Evolutionary conservation across 2,113 vertebrate species (phyloP).

Genomic region (Leucopsar rothschildi): DNA sequence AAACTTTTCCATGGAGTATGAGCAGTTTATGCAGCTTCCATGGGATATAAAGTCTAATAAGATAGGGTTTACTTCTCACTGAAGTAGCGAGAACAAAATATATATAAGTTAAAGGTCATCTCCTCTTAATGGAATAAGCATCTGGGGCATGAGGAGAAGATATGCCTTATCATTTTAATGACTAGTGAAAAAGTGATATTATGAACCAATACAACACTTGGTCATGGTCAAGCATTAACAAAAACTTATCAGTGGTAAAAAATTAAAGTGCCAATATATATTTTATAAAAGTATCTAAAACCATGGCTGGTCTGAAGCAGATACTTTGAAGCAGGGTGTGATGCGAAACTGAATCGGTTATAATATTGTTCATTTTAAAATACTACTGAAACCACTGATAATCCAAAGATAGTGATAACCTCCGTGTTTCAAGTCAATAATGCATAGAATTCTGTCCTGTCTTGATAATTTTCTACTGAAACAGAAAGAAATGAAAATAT

Average conservation of each 20-base stretch:
- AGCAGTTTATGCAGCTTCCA: background rate
- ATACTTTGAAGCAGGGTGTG: background rate
- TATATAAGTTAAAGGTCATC: background rate
- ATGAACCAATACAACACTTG: background rate
- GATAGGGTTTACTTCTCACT: background rate
- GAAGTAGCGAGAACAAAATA: background rate
- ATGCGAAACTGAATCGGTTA: background rate
- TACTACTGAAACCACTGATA: background rate
- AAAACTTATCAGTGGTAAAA: background rate
- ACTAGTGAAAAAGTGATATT: background rate
- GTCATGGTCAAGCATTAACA: background rate
- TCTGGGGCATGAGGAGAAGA: background rate
- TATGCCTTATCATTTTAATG: background rate
- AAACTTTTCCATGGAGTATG: background rate
- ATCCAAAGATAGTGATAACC: rapidly evolving
- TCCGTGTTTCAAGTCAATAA: background rate
- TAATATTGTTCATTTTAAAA: background rate
- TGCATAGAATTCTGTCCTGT: background rate
- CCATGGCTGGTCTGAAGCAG: background rate
- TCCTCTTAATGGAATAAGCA: background rate
- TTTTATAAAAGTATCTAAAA: background rate
- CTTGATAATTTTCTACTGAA: background rate
- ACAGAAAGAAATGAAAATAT: background rate
- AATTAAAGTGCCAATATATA: background rate
- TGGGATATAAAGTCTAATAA: background rate